Percentiles rank a stretch among this genome's conserved stretches.
These are phyloP conservation scores for Aphyosemion australe DNA, from an alignment of 2,113 vertebrate species.

Conservation along the genomic window DNA sequence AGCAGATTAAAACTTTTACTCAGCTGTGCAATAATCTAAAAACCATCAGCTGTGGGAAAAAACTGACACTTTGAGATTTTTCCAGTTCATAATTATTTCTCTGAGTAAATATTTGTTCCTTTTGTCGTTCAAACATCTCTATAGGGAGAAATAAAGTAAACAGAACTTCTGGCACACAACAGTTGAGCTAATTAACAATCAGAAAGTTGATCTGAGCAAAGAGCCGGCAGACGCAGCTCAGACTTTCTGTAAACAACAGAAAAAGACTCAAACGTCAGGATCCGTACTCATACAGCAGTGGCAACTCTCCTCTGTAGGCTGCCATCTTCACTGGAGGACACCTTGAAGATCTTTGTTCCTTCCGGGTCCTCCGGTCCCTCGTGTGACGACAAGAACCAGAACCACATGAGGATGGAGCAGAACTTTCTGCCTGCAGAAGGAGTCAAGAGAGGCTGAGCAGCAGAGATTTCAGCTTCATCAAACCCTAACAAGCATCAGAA, in stretches of 20 bases:
- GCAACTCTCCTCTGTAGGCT: conserved; percentile 50
- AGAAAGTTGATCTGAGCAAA: conserved; percentile 11
- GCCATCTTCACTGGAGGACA: conserved; percentile 29
- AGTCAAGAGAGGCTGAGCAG: too few relatives aligned
- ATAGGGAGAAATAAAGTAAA: conserved; percentile 26
- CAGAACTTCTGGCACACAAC: conserved; percentile 30
- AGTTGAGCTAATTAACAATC: conserved; percentile 7
- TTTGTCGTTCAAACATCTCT: conserved; percentile 2
- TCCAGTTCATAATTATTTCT: conserved; percentile 24
- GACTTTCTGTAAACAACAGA: not conserved
- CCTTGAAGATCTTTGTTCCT: conserved; percentile 57
- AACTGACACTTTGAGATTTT: conserved; percentile 16
- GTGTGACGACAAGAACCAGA: conserved; percentile 59
- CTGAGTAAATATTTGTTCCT: conserved; percentile 49
- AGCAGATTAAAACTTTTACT: too few relatives aligned
- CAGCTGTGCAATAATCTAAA: too few relatives aligned
- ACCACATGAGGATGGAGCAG: conserved; percentile 57
- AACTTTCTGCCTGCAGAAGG: conserved; percentile 54
- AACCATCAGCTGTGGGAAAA: too few relatives aligned
- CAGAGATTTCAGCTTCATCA: too few relatives aligned
- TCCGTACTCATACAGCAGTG: conserved; percentile 69
- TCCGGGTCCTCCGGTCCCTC: conserved; percentile 66
- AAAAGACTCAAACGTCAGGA: too few relatives aligned
- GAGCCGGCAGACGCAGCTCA: not conserved
- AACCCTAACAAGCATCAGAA: too few relatives aligned